A percentile compares a stretch with the other conserved stretches of the same genome.
These are phyloP conservation scores for Halichondria panicea DNA, from an alignment of 37 sponge, comb jelly and placozoan species.

Conservation along the genomic window DNA sequence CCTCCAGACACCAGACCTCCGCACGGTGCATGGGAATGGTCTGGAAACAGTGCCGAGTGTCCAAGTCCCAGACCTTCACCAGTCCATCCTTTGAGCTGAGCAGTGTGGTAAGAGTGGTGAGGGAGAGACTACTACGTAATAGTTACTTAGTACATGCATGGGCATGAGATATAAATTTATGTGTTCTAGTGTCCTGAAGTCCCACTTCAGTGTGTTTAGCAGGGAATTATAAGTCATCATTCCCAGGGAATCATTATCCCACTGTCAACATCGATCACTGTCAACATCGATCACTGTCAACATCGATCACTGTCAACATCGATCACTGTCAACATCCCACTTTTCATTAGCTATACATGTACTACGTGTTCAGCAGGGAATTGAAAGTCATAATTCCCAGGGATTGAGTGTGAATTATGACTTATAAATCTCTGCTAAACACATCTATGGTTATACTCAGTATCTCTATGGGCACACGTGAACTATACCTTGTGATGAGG, in stretches of 20 bases:
- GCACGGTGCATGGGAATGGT: slow-evolving; percentile 75
- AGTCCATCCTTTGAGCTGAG: slow-evolving; percentile 85
- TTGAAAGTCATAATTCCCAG: not conserved
- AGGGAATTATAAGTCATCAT: too few relatives aligned
- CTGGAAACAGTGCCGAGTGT: slow-evolving; percentile 92
- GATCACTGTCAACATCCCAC: too few relatives aligned
- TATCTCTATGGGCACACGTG: not conserved
- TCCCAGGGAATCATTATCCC: too few relatives aligned
- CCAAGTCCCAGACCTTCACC: slow-evolving; percentile 94
- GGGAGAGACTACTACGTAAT: not conserved
- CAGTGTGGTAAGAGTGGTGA: not conserved
- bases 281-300: too few relatives aligned
- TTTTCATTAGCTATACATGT: too few relatives aligned
- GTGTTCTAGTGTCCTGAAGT: too few relatives aligned
- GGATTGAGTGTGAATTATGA: not conserved
- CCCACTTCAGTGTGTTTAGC: too few relatives aligned
- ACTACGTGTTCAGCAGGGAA: too few relatives aligned
- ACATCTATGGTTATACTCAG: not conserved
- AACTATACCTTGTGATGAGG: slow-evolving; percentile 79
- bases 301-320: too few relatives aligned
- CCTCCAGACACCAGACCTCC: slow-evolving; percentile 62
- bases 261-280: too few relatives aligned
- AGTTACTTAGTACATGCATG: not conserved
- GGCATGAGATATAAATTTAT: too few relatives aligned
- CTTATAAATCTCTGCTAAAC: not conserved